Evolutionary conservation across 1,140 invertebrate genomes (phyloP).

Genomic region (Steinernema feltiae): DNA sequence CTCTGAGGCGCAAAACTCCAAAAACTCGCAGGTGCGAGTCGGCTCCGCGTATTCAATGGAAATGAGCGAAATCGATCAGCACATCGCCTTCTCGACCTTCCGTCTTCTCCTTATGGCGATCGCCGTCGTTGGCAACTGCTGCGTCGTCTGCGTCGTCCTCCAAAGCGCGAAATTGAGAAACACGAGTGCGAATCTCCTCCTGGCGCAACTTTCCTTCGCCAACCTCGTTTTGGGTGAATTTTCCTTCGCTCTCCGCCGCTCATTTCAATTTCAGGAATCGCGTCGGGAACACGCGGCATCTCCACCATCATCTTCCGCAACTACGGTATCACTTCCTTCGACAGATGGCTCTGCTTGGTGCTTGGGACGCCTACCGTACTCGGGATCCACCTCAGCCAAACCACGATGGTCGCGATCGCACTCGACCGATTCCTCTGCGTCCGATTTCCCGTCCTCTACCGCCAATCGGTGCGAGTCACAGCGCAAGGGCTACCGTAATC

Average conservation of each 20-base stretch:
- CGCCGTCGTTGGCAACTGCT: not conserved
- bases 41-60: not conserved
- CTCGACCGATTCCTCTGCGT: not conserved
- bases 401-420: not conserved
- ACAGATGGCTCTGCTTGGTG: not conserved
- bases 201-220: not conserved
- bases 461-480: not conserved
- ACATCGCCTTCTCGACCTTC: not conserved
- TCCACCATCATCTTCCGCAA: not conserved
- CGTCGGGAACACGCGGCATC: not conserved
- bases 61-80: not conserved
- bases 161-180: not conserved
- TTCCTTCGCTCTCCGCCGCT: not conserved
- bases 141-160: not conserved
- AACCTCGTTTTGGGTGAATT: not conserved
- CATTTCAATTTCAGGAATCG: not conserved
- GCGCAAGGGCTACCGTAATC: too few species aligned
- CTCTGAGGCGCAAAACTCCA: not conserved
- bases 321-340: not conserved
- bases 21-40: not conserved
- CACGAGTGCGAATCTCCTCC: not conserved
- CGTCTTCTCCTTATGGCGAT: not conserved
- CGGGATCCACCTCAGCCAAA: not conserved
- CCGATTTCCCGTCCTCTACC: not conserved
- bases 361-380: not conserved